phyloP scores from a whole-genome alignment of 2,113 vertebrate species.

The Microcebus jonahi region DNA sequence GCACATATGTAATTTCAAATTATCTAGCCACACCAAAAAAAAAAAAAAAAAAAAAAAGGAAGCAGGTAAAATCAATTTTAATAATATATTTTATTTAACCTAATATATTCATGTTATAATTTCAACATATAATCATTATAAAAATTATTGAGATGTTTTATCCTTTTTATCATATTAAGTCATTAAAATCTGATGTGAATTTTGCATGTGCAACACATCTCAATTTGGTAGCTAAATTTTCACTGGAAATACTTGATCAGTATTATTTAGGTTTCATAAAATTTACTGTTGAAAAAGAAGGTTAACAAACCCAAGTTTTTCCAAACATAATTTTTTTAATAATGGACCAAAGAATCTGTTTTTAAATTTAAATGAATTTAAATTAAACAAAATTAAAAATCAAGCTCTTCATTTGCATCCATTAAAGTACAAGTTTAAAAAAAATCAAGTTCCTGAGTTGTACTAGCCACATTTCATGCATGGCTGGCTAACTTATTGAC shows the following conservation, averaged over 20 bases:
- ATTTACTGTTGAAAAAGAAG: neutral
- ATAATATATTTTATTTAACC: slow-evolving; percentile 22
- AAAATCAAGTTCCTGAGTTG: neutral
- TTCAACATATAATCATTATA: neutral
- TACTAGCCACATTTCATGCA: neutral
- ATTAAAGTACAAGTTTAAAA: too few species aligned
- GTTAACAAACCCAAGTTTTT: slow-evolving; percentile 5
- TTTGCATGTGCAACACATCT: neutral
- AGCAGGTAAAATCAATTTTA: neutral
- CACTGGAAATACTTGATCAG: slow-evolving; percentile 3
- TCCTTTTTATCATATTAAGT: neutral
- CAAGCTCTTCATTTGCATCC: too few species aligned
- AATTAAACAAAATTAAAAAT: slow-evolving; percentile 38
- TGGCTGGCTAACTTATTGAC: neutral
- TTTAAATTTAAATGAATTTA: slow-evolving; percentile 47
- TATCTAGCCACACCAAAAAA: neutral
- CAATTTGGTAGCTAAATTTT: neutral
- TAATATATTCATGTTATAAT: neutral
- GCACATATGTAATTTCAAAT: neutral
- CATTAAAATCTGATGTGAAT: neutral
- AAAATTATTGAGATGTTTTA: neutral
- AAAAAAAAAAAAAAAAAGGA: neutral
- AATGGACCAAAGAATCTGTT: neutral
- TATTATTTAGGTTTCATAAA: slow-evolving; percentile 45
- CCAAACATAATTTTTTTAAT: neutral